A percentile compares a stretch with the other conserved stretches of the same genome.
Evolutionary conservation across 2,113 vertebrate species (phyloP).

Genomic region (Rhombomys opimus): DNA sequence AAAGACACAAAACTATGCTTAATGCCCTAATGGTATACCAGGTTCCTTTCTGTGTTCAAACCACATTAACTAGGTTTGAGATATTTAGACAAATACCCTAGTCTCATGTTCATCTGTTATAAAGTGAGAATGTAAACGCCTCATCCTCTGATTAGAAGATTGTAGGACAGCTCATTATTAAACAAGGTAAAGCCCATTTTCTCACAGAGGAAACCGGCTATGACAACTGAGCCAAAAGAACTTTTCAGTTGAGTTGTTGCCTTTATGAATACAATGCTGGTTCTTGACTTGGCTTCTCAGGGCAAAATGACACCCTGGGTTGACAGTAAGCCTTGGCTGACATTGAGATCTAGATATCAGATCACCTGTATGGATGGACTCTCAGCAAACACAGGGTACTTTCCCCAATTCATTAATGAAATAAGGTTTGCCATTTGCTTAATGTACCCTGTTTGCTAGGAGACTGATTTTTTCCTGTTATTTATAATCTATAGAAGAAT

Average conservation of each 20-base stretch:
- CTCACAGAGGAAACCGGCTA: background rate
- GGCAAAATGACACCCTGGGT: background rate
- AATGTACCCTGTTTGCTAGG: background rate
- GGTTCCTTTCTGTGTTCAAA: background rate
- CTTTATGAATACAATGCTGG: background rate
- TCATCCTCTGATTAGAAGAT: background rate
- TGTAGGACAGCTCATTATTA: background rate
- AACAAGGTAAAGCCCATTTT: conserved; percentile 14
- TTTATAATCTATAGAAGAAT: background rate
- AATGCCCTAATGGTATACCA: background rate
- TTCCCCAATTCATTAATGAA: background rate
- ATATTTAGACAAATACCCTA: background rate
- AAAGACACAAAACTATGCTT: background rate
- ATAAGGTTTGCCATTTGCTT: conserved; percentile 10
- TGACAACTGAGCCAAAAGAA: background rate
- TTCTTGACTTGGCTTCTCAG: background rate
- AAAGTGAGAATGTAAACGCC: background rate
- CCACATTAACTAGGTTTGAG: background rate
- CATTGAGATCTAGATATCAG: background rate
- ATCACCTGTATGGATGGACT: background rate
- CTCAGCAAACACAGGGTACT: background rate
- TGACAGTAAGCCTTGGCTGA: background rate
- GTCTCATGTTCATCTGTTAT: background rate
- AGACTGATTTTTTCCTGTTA: background rate
- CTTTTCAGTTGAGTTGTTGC: background rate